Evolutionary conservation across 2,888 invertebrate species (phyloP).

Genomic region (Eupithecia insigniata): DNA sequence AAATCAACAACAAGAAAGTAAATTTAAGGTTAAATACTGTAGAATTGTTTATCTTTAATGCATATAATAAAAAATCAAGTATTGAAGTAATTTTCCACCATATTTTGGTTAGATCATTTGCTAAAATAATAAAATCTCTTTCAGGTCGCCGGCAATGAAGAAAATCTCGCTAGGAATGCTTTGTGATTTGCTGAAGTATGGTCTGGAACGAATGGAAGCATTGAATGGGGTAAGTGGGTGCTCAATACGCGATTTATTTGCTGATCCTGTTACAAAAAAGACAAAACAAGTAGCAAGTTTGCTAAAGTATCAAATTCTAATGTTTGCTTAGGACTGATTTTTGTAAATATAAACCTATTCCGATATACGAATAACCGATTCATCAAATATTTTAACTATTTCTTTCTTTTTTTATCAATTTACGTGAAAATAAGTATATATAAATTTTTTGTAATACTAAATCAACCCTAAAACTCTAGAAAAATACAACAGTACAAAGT

Average conservation of each 20-base stretch:
- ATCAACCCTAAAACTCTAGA: not conserved
- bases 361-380: no score
- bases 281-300: not conserved
- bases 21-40: not conserved
- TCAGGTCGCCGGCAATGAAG: constrained; percentile 88
- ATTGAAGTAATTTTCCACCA: not conserved
- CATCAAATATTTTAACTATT: no score
- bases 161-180: constrained; percentile 89
- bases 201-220: constrained; percentile 91
- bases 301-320: not conserved
- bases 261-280: not conserved
- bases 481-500: not conserved
- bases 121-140: constrained; percentile 41
- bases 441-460: not conserved
- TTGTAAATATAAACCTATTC: not conserved
- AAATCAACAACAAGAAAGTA: not conserved
- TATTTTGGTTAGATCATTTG: not conserved
- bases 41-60: not conserved
- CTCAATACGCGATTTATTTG: not conserved
- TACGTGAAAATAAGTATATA: no score
- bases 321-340: not conserved
- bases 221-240: constrained; percentile 88
- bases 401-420: no score
- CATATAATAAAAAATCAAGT: not conserved
- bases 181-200: constrained; percentile 90